Percentiles rank a stretch among this genome's conserved stretches.
These are phyloP conservation scores for Periophthalmodon schlosseri DNA, from an alignment of 2,113 vertebrate genomes.

Conservation along the genomic window DNA sequence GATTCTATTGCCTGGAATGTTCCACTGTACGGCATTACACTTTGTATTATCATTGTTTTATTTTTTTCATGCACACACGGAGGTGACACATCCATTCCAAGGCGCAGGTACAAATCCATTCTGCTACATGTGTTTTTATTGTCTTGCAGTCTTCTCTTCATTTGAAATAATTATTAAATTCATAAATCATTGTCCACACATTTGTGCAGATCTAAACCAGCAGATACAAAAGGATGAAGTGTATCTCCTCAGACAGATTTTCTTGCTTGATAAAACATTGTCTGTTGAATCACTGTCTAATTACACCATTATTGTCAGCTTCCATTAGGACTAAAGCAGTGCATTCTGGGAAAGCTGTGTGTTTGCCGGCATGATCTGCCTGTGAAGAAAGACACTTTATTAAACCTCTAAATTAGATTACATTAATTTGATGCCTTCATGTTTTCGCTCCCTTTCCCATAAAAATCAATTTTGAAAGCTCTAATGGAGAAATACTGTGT, in stretches of 20 bases:
- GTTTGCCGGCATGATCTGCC: conserved; percentile 2
- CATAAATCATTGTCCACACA: background rate
- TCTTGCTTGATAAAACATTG: background rate
- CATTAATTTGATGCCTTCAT: conserved; percentile 3
- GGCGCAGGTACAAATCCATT: background rate
- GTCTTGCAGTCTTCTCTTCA: background rate
- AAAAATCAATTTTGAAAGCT: background rate
- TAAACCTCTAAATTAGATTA: background rate
- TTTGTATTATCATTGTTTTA: too few relatives aligned
- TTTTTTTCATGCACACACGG: too few relatives aligned
- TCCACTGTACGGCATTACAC: too few relatives aligned
- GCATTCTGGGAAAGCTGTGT: background rate
- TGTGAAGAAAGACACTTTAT: conserved; percentile 14
- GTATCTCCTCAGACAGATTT: background rate
- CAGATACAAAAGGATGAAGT: background rate
- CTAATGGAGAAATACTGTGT: background rate
- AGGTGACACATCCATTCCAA: too few relatives aligned
- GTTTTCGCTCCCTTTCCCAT: background rate
- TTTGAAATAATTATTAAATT: background rate
- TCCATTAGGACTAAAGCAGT: background rate
- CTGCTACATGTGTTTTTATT: background rate
- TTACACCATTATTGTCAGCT: background rate
- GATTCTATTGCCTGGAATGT: too few relatives aligned
- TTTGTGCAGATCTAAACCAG: background rate
- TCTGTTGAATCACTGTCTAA: background rate